Conservation (phyloP, 1,140 invertebrate species). For the Drosophila kikkawai region DNA sequence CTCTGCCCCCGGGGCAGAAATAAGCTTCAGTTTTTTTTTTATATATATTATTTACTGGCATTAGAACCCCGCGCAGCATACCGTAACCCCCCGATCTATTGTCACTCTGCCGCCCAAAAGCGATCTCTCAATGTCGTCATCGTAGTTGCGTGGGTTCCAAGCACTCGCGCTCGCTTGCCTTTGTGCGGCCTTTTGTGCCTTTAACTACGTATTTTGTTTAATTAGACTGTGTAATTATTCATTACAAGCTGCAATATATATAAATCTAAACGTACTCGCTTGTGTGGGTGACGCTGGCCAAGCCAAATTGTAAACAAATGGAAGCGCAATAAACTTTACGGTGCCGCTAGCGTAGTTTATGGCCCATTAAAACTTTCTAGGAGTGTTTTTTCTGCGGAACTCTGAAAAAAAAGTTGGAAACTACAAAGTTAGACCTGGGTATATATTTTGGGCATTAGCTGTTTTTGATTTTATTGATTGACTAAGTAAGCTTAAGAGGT, state of each 20-base stretch:
- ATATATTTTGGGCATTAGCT: no score
- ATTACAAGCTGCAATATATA: slow-evolving; percentile 50
- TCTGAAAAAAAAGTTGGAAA: background rate
- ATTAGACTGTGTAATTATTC: slow-evolving; percentile 69
- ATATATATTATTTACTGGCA: slow-evolving; percentile 22
- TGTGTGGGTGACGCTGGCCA: slow-evolving; percentile 24
- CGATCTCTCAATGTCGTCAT: slow-evolving; percentile 57
- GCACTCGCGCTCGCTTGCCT: slow-evolving; percentile 45
- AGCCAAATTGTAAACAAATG: slow-evolving; percentile 42
- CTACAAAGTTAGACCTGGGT: background rate
- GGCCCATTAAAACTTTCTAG: slow-evolving; percentile 23
- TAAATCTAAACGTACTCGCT: slow-evolving; percentile 16
- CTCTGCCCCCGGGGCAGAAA: slow-evolving; percentile 23
- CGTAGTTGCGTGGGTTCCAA: slow-evolving; percentile 52
- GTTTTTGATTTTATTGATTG: slow-evolving; percentile 2
- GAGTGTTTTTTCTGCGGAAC: slow-evolving; percentile 9
- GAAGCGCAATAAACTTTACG: slow-evolving; percentile 22
- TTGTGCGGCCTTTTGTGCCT: slow-evolving; percentile 59
- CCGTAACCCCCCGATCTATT: slow-evolving; percentile 30
- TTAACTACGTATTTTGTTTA: slow-evolving; percentile 57
- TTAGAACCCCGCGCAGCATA: slow-evolving; percentile 16
- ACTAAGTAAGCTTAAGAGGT: background rate
- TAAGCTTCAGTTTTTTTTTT: slow-evolving; percentile 16
- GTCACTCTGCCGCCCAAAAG: slow-evolving; percentile 25
- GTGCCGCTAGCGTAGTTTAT: slow-evolving; percentile 10